Evolutionary conservation across 2,797 vertebrate genomes (phyloP).

Genomic region (Remorina albescens): DNA sequence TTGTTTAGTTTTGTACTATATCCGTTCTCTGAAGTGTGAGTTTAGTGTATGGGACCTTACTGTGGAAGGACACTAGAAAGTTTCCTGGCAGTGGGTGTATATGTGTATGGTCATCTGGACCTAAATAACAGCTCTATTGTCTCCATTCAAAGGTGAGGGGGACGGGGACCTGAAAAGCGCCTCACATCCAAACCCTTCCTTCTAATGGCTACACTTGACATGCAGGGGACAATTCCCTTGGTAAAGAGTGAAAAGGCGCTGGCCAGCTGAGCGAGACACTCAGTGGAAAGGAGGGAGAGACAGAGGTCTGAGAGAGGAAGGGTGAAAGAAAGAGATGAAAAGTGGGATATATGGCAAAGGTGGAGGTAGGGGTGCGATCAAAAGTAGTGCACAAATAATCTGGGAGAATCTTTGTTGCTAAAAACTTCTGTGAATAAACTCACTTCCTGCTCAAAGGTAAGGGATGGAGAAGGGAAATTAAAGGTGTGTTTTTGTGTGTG

Average conservation of each 20-base stretch:
- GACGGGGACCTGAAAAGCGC: conserved; percentile 78
- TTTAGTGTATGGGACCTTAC: conserved; percentile 28
- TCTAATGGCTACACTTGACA: conserved; percentile 84
- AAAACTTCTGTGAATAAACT: conserved; percentile 18
- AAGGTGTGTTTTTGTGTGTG: conserved; percentile 51
- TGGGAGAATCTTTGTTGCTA: not conserved
- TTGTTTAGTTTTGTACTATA: conserved; percentile 36
- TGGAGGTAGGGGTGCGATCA: conserved; percentile 25
- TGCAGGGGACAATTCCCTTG: conserved; percentile 80
- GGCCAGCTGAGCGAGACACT: conserved; percentile 76
- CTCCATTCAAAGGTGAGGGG: conserved; percentile 80
- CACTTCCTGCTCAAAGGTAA: conserved; percentile 30
- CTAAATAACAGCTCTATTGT: conserved; percentile 79
- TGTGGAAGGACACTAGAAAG: conserved; percentile 56
- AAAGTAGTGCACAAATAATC: conserved; percentile 27
- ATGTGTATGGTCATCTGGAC: conserved; percentile 77
- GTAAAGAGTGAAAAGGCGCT: conserved; percentile 81
- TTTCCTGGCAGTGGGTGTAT: conserved; percentile 60
- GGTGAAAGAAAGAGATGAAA: conserved; percentile 54
- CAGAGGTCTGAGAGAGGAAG: conserved; percentile 62
- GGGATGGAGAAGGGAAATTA: conserved; percentile 27
- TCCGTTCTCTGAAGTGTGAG: conserved; percentile 54
- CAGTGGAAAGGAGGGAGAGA: conserved; percentile 59
- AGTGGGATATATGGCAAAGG: conserved; percentile 52
- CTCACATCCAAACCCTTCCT: conserved; percentile 80